Base-by-base conservation (phyloP, 2,113 vertebrate species). In the Oryzias javanicus region DNA sequence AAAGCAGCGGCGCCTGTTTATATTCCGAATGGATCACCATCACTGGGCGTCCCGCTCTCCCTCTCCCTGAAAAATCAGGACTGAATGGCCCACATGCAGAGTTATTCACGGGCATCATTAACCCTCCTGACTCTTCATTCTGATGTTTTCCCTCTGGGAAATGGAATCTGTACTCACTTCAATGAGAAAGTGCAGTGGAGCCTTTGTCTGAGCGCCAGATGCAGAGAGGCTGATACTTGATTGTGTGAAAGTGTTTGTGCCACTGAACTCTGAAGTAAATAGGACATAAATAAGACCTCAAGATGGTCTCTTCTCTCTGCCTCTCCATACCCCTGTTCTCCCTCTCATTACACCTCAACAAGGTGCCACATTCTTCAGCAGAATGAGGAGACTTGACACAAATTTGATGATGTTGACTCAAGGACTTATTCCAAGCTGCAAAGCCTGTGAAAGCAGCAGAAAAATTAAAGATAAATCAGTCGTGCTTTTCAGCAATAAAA, bases 91-190 rank as follows among this genome's bases (percentile, higher is more conserved):
- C 45, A 51, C 79, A 74, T 86, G 88, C 88, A 83, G 86, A 83
- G 88, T 91, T 93, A 93, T 93, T 93, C 92, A 91, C 88, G 72
- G 84, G 84, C 83, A 87, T 92, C 90, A 93, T 95, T 94, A 94
- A 89, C 88, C 91, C 86, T 74, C 82, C 75, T 91, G 86, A 86
- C 86, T 89, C 80, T 83, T 83, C 83, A 78, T 92, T 81, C 82
- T 91, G 82, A 81, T 86, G 89, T 81, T 82, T 91, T 90, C 88
- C 89, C 85, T 76, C 35, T 83, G 87, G 86, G 82, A 89, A 93
- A 89, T 86, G 77, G 79, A 92, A 89, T 78, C 71, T 13, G 1
- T 18, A 57, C 65, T 71, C 73, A 56, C 72, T 89, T 67, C 78
- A 69, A 79, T 90, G 77, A 91, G 68, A 79, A 91, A 88, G 88